Evolutionary conservation across 2,888 invertebrate species (phyloP).

Genomic region (Pilophorus perplexus): DNA sequence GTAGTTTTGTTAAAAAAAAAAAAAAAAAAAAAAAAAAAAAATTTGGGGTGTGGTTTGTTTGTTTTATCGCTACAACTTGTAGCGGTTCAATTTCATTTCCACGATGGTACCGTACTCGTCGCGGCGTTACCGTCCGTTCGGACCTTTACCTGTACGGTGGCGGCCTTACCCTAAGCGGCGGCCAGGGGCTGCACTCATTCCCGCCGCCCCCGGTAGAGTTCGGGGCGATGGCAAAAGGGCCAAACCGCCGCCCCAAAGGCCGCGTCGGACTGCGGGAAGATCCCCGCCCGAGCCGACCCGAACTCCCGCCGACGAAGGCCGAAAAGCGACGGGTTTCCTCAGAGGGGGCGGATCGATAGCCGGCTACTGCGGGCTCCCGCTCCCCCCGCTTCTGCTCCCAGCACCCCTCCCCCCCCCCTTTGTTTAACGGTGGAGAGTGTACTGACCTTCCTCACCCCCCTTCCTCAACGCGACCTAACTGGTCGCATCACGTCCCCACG

Average conservation of each 20-base stretch:
- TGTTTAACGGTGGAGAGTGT: conserved; percentile 9
- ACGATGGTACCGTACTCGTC: too few relatives aligned
- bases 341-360: conserved; percentile 19
- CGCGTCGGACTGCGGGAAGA: conserved; percentile 27
- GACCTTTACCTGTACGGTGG: too few relatives aligned
- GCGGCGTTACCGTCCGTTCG: too few relatives aligned
- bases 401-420: not conserved
- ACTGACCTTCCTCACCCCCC: conserved; percentile 37
- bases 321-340: not conserved
- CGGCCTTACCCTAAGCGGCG: not conserved
- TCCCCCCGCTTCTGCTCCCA: too few relatives aligned
- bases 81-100: too few relatives aligned
- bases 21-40: too few relatives aligned
- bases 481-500: conserved; percentile 1
- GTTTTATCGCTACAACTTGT: too few relatives aligned
- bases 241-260: not conserved
- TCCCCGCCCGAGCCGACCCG: too few relatives aligned
- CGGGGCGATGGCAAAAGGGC: conserved; percentile 8
- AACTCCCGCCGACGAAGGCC: not conserved
- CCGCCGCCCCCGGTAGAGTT: conserved; percentile 23
- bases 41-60: too few relatives aligned
- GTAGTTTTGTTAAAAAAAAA: too few relatives aligned
- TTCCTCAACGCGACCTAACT: too few relatives aligned
- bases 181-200: too few relatives aligned
- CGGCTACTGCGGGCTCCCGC: conserved; percentile 30